Base-by-base conservation (phyloP, 1,140 invertebrate species). In the Galleria mellonella region DNA sequence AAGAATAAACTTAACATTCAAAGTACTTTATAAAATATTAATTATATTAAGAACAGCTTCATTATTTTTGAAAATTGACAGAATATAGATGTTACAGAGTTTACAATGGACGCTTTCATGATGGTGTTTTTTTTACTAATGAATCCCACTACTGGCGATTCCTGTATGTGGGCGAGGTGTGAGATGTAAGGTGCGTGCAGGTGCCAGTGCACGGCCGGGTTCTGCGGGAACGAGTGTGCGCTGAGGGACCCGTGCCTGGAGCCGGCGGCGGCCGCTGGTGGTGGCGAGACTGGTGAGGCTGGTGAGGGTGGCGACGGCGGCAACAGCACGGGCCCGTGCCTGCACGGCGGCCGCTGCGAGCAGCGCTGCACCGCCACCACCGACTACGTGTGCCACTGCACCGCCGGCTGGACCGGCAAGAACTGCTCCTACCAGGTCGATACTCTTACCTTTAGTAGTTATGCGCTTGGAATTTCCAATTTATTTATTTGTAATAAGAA, bases 141-240 rank as follows among this genome's bases (percentile, higher is more conserved):
- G n/a, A n/a, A n/a, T n/a, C n/a, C n/a, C n/a, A n/a, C n/a, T n/a
- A n/a, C n/a, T n/a, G n/a, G n/a, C n/a, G n/a, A n/a, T n/a, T n/a
- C n/a, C n/a, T n/a, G n/a, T n/a, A n/a, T n/a, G n/a, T n/a, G n/a
- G n/a, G n/a, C n/a, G n/a, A n/a, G n/a, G n/a, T 23, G 6, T 23
- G 6, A 6, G 6, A 23, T 23, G 17, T 23, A 23, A 23, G 17
- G 6, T 23, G 17, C 17, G 23, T 38, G 5, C 60, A 81, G 87
- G 12, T 92, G 90, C 55, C 55, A 72, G 13, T 91, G 89, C 54
- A 64, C 88, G 15, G 71, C 74, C 6, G 89, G 89, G 0, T 89
- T 88, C 50, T 96, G 94, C 70, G 95, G 94, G 1, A 69, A 87
- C 12, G 88, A 89, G 33, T 96, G 95, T 65, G 87, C 88, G 45